Evolutionary conservation across 2,113 vertebrate genomes (phyloP).

Genomic region (Nannospalax galili): DNA sequence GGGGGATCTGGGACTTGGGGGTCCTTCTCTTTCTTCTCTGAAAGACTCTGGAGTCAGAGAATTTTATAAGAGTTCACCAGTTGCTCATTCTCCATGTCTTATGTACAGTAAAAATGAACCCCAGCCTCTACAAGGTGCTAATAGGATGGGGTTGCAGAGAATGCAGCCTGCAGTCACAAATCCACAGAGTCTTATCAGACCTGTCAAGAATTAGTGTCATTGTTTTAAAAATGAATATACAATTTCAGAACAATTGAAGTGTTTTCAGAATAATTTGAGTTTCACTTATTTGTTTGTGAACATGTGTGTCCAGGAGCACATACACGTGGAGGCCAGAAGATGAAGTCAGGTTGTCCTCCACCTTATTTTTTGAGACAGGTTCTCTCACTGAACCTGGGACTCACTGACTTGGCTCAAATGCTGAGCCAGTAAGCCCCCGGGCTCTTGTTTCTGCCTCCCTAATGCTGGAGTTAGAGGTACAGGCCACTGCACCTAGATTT

Average conservation of each 20-base stretch:
- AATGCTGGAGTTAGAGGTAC: not conserved
- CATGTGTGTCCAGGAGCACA: too few relatives aligned
- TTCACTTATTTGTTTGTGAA: not conserved
- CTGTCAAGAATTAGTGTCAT: not conserved
- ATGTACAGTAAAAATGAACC: not conserved
- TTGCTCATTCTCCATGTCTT: slow-evolving; percentile 13
- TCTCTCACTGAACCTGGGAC: not conserved
- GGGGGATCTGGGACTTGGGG: not conserved
- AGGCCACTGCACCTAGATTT: not conserved
- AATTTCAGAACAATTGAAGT: not conserved
- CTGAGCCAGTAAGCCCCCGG: not conserved
- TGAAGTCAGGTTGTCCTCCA: too few relatives aligned
- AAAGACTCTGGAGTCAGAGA: not conserved
- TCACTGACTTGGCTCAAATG: not conserved
- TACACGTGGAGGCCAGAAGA: not conserved
- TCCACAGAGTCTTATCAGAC: not conserved
- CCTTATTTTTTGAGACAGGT: too few relatives aligned
- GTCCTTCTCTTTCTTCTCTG: not conserved
- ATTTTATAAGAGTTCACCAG: not conserved
- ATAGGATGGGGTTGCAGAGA: too few relatives aligned
- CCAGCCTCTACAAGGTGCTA: not conserved
- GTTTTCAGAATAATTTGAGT: not conserved
- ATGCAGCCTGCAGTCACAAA: not conserved
- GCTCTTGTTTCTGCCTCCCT: not conserved
- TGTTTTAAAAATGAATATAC: not conserved